Evolutionary conservation across 2,797 vertebrate genomes (phyloP), one percentile per base, ranked within the genome.

Genomic region (Protosalanx chinensis): DNA sequence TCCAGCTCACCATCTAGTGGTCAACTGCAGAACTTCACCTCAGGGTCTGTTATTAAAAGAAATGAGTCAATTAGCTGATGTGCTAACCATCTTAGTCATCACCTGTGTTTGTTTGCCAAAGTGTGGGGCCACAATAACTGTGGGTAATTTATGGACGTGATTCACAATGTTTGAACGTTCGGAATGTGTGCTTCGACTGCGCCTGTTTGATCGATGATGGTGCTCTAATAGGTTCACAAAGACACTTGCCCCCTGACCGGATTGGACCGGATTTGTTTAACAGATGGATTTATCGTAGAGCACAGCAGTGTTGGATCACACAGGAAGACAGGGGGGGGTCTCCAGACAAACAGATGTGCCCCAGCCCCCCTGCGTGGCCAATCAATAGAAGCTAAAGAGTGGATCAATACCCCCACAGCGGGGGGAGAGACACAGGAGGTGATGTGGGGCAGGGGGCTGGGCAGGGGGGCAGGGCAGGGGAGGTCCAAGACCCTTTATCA

Each of bases 1-100:
- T 76, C 64, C 74, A 79, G 73, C 29, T 78, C 81, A 73, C 88
- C 91, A 81, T 78, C 90, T 91, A 81, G 83, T 90, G 91, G 88
- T 32, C 75, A 81, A 13, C 62, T 68, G 74, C 67, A 80, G 66
- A 81, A 80, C 70, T 72, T 70, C 63, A 77, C 57, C 29, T 68
- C 41, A n/a, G 16, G 51, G 51, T 53, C 23, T 35, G 7, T 35
- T 35, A 35, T 35, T 7, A 0, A 6, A 12, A 12, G 2, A 41
- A 53, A 5, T 18, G 18, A 53, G 51, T 4, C 5, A 53, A n/a
- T 16, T 4, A 53, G 15, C 15, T 53, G 4, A 53, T 6, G 51
- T n/a, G 13, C 51, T 53, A 18, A n/a, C 18, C 51, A n/a, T 53
- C 4, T n/a, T 53, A 13, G 3, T 15, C 49, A 2, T 53, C 51